These are phyloP conservation scores for Aythya fuligula DNA, from an alignment of 2,797 vertebrate species.

Conservation along the genomic window DNA sequence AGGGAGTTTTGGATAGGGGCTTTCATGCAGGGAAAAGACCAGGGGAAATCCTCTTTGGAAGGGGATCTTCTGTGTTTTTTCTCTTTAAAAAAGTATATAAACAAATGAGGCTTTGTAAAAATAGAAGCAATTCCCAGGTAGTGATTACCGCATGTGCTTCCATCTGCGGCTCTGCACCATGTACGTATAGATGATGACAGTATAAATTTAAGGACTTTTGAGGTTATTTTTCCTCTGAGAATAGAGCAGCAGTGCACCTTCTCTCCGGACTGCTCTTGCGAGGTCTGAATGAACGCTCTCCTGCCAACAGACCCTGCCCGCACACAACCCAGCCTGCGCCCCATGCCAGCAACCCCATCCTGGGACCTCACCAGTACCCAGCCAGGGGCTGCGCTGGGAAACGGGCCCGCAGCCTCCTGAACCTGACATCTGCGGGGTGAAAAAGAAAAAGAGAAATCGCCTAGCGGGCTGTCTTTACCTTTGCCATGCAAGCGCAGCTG, in stretches of 20 bases:
- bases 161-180: neutral
- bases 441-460: too few relatives aligned
- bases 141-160: neutral
- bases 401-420: neutral
- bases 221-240: neutral
- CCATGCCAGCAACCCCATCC: neutral
- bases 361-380: neutral
- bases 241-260: neutral
- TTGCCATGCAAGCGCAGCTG: neutral
- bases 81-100: neutral
- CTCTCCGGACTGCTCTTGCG: neutral
- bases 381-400: neutral
- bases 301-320: neutral
- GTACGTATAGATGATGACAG: fast-evolving
- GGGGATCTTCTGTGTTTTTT: neutral
- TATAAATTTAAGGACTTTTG: neutral
- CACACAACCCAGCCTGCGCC: neutral
- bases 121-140: neutral
- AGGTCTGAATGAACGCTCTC: neutral
- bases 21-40: neutral
- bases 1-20: neutral
- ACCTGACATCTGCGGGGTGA: neutral
- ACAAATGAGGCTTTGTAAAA: neutral
- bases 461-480: neutral
- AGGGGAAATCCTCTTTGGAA: neutral